Conservation (phyloP, 2,888 invertebrate genomes). For the Andricus curvator region DNA sequence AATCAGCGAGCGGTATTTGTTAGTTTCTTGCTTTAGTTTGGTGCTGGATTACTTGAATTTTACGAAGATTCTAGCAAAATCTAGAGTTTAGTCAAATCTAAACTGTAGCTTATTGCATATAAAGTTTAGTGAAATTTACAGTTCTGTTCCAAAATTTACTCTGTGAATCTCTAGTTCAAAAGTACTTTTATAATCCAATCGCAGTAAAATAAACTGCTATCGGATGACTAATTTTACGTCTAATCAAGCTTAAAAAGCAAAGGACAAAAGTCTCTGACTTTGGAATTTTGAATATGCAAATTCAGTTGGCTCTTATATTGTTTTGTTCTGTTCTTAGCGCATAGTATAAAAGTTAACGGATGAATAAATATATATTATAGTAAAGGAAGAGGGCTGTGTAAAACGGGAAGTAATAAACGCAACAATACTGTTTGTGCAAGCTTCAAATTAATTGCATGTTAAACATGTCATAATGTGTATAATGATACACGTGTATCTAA, state of each 20-base stretch:
- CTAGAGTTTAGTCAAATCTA: background rate
- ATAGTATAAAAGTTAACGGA: conserved; percentile 38
- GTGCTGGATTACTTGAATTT: conserved; percentile 21
- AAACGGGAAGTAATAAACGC: conserved; percentile 61
- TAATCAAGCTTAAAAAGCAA: background rate
- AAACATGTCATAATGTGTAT: conserved; percentile 77
- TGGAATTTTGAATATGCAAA: background rate
- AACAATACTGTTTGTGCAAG: conserved; percentile 77
- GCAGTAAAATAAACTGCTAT: background rate
- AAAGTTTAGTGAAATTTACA: background rate
- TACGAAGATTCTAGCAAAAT: background rate
- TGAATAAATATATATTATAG: conserved; percentile 40
- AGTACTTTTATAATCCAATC: background rate
- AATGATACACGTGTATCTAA: conserved; percentile 74
- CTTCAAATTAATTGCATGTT: conserved; percentile 78
- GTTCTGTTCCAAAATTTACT: background rate
- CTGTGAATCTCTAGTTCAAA: conserved; percentile 24
- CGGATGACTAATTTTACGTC: background rate
- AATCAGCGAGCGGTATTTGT: conserved; percentile 9
- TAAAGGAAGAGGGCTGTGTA: conserved; percentile 58
- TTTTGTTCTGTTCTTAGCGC: conserved; percentile 38
- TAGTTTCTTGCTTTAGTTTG: conserved; percentile 27
- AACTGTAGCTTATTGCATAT: background rate
- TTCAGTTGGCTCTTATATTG: conserved; percentile 38
- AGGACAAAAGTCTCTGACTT: background rate